These are phyloP conservation scores for Leptoteleia sp. DNA, from an alignment of 1,140 invertebrate genomes.

Conservation along the genomic window DNA sequence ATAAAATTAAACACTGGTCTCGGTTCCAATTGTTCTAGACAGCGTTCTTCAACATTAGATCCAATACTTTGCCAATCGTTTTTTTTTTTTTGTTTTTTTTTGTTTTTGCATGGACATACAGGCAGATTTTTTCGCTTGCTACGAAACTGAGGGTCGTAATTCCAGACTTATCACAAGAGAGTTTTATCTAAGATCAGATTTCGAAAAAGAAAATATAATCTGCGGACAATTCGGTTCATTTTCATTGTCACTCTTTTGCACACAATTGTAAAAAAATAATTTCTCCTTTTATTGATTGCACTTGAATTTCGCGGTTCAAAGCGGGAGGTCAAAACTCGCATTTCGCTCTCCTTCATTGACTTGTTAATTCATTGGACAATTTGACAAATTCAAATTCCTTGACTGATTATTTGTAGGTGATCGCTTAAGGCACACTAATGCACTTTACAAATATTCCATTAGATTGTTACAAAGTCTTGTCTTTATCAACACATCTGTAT, in stretches of 20 bases:
- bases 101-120: conserved; percentile 14
- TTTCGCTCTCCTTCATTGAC: background rate
- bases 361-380: conserved; percentile 1
- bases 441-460: too few species aligned
- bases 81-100: too few species aligned
- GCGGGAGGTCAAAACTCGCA: background rate
- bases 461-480: too few species aligned
- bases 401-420: conserved; percentile 66
- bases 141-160: background rate
- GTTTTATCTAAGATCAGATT: conserved; percentile 7
- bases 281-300: conserved; percentile 37
- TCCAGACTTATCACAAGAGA: conserved; percentile 27
- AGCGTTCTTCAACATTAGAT: too few species aligned
- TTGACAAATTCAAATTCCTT: conserved; percentile 2
- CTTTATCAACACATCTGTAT: too few species aligned
- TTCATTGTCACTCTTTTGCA: too few species aligned
- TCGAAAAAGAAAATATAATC: conserved; percentile 2
- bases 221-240: too few species aligned
- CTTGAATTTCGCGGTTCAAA: conserved; percentile 46
- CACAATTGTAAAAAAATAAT: conserved; percentile 30
- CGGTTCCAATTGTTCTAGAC: too few species aligned
- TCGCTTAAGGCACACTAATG: conserved; percentile 67
- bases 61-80: too few species aligned
- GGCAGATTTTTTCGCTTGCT: conserved; percentile 25
- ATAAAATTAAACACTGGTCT: too few species aligned